Conservation (phyloP, 2,797 vertebrate species). For the Spatula versicolor region DNA sequence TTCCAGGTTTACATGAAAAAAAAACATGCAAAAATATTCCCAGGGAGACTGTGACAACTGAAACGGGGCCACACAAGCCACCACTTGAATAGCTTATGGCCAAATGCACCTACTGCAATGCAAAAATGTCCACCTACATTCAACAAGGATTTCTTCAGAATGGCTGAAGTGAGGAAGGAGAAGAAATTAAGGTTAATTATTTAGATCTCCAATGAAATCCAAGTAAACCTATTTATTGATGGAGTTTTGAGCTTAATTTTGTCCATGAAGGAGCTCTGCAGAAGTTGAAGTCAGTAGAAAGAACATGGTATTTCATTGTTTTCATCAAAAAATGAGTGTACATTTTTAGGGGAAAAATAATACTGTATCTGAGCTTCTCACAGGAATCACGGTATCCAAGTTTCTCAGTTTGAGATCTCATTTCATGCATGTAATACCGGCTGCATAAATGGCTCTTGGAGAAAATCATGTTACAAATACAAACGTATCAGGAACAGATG, state of each 20-base stretch:
- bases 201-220: neutral
- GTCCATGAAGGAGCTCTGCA: neutral
- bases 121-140: no score
- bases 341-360: neutral
- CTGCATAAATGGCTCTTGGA: neutral
- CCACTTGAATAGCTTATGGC: no score
- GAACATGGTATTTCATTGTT: neutral
- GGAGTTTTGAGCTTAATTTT: neutral
- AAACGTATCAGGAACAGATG: neutral
- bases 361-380: neutral
- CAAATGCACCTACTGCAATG: neutral
- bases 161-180: neutral
- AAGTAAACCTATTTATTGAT: neutral
- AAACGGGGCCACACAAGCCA: neutral
- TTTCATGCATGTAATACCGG: neutral
- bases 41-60: neutral
- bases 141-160: neutral
- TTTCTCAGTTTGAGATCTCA: slow-evolving; percentile 12
- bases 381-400: neutral
- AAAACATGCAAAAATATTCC: neutral
- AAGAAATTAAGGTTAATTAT: neutral
- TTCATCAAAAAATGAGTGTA: neutral
- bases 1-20: neutral
- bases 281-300: slow-evolving; percentile 1
- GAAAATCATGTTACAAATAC: slow-evolving; percentile 8